phyloP scores from a whole-genome alignment of 2,797 vertebrate species.

The Anolis apletophallus region DNA sequence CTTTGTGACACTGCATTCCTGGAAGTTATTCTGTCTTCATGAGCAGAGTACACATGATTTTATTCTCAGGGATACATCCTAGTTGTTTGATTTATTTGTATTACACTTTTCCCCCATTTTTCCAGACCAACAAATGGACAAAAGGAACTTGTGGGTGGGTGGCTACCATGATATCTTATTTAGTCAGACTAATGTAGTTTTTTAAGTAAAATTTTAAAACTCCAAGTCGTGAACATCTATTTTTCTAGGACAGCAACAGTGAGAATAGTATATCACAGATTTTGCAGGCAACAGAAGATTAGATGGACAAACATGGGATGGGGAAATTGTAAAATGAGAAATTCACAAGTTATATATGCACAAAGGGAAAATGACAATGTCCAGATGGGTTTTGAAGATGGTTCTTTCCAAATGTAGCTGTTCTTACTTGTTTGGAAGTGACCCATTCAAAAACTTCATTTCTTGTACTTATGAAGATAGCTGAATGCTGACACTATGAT shows the following conservation, averaged over 20 bases:
- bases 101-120: background rate
- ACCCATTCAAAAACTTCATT: no score
- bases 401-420: no score
- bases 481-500: no score
- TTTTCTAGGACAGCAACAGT: background rate
- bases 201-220: background rate
- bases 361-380: background rate
- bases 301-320: background rate
- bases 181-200: background rate
- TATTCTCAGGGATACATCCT: background rate
- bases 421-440: no score
- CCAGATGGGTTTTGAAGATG: background rate
- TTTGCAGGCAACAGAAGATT: background rate
- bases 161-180: background rate
- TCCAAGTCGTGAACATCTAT: background rate
- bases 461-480: no score
- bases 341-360: background rate
- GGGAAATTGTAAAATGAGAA: background rate
- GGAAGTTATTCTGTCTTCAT: conserved; percentile 29
- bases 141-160: background rate
- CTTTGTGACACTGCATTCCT: background rate
- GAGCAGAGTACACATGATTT: conserved; percentile 9
- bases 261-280: background rate
- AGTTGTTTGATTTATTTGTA: background rate
- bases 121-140: background rate